These are phyloP conservation scores for Arenaria interpres DNA, from an alignment of 2,113 vertebrate species.

Conservation along the genomic window DNA sequence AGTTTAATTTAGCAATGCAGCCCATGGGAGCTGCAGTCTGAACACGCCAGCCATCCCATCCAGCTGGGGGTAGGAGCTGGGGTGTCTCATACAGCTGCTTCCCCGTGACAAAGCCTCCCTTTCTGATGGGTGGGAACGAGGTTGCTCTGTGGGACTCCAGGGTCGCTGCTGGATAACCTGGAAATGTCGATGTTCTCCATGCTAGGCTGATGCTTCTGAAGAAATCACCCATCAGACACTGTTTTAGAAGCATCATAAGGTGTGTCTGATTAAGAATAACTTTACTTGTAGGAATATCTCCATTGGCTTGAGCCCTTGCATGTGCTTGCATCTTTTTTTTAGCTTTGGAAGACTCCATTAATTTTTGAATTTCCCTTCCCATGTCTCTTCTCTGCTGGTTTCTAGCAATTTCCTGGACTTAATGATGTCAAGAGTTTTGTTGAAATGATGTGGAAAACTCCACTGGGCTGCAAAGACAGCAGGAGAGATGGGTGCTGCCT, in stretches of 20 bases:
- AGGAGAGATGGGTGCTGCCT: not conserved
- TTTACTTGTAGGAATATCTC: not conserved
- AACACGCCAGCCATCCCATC: fast-evolving
- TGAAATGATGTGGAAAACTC: not conserved
- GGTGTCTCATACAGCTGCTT: not conserved
- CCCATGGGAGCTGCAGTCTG: not conserved
- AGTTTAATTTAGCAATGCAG: not conserved
- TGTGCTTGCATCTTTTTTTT: not conserved
- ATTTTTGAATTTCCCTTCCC: not conserved
- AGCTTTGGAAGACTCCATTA: not conserved
- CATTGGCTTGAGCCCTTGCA: not conserved
- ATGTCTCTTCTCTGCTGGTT: not conserved
- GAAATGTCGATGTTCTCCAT: fast-evolving
- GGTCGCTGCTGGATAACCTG: not conserved
- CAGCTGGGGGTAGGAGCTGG: not conserved
- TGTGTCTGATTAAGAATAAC: not conserved
- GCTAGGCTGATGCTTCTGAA: not conserved
- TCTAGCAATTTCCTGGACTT: not conserved
- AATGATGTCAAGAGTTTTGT: not conserved
- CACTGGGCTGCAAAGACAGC: not conserved
- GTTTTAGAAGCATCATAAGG: not conserved
- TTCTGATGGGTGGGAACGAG: fast-evolving
- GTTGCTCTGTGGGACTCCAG: not conserved
- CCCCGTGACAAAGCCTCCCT: not conserved
- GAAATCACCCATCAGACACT: fast-evolving